Percentiles rank a stretch among this genome's conserved stretches.
Evolutionary conservation across 2,888 invertebrate species (phyloP).

Genomic region (Chrysina gloriosa): DNA sequence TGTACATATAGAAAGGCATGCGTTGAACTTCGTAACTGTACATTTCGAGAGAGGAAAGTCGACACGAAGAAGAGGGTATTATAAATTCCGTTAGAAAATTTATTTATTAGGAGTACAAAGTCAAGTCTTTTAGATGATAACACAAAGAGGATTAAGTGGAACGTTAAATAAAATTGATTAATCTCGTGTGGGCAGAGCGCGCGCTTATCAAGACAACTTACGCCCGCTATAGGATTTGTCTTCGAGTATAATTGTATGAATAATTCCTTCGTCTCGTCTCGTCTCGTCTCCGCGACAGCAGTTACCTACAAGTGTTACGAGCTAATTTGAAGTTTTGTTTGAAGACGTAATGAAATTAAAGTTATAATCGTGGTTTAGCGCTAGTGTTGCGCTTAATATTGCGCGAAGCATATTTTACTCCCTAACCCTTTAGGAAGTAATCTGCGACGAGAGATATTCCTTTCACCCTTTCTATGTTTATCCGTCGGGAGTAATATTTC

Average conservation of each 20-base stretch:
- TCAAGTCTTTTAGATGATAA: conserved; percentile 35
- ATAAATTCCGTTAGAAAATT: conserved; percentile 36
- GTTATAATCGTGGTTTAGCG: not conserved
- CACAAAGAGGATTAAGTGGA: conserved; percentile 38
- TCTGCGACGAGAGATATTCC: no score
- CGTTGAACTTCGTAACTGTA: conserved; percentile 1
- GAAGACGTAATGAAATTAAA: conserved; percentile 18
- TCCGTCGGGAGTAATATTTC: no score
- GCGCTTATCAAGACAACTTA: conserved; percentile 29
- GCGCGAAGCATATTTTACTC: not conserved
- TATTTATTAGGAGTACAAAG: conserved; percentile 34
- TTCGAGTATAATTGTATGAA: conserved; percentile 33
- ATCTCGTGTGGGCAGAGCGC: conserved; percentile 35
- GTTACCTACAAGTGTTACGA: conserved; percentile 27
- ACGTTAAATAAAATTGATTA: conserved; percentile 40
- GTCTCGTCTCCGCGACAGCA: not conserved
- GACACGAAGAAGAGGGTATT: conserved; percentile 12
- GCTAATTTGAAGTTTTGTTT: conserved; percentile 23
- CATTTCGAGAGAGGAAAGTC: not conserved
- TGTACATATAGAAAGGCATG: conserved; percentile 21
- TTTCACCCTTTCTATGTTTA: no score
- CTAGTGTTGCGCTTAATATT: not conserved
- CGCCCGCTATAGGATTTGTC: conserved; percentile 35
- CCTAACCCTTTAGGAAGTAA: no score
- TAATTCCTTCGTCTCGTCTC: conserved; percentile 21